A percentile compares a stretch with the other conserved stretches of the same genome.
phyloP scores from a whole-genome alignment of 2,797 vertebrate species.

The Cirrhinus mrigala region DNA sequence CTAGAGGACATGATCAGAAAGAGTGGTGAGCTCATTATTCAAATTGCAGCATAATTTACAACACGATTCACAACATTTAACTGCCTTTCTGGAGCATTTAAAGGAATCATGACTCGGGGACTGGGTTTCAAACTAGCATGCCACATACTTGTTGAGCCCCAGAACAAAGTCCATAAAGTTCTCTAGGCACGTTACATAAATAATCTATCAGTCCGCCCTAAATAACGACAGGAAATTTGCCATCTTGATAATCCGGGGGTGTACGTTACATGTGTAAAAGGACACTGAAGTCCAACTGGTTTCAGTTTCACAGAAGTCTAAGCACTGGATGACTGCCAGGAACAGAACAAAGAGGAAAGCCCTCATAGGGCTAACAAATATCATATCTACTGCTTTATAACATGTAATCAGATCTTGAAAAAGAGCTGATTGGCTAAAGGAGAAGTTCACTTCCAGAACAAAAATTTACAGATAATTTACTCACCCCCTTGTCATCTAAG shows the following conservation, averaged over 20 bases:
- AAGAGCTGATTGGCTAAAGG: neutral
- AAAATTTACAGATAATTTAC: too few relatives aligned
- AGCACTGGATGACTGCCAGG: neutral
- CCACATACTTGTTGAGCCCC: neutral
- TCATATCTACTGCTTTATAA: neutral
- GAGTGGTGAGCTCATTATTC: conserved; percentile 81
- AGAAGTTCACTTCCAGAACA: too few relatives aligned
- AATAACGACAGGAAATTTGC: conserved; percentile 66
- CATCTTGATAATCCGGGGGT: conserved; percentile 74
- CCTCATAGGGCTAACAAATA: neutral
- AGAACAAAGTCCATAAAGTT: conserved; percentile 27
- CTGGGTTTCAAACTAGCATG: neutral
- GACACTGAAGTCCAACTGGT: conserved; percentile 10
- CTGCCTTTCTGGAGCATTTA: neutral
- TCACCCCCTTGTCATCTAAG: too few relatives aligned
- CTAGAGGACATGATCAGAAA: conserved; percentile 94
- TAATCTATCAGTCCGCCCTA: conserved; percentile 70
- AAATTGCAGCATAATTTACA: conserved; percentile 2
- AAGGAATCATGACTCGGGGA: neutral
- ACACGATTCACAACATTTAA: neutral
- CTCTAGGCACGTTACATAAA: conserved; percentile 63
- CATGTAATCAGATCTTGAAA: neutral
- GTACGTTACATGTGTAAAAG: conserved; percentile 68
- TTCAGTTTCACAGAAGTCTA: conserved; percentile 56
- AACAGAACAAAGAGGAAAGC: neutral